Evolutionary conservation across 2,888 invertebrate species (phyloP).

Genomic region (Smittia aterrima): DNA sequence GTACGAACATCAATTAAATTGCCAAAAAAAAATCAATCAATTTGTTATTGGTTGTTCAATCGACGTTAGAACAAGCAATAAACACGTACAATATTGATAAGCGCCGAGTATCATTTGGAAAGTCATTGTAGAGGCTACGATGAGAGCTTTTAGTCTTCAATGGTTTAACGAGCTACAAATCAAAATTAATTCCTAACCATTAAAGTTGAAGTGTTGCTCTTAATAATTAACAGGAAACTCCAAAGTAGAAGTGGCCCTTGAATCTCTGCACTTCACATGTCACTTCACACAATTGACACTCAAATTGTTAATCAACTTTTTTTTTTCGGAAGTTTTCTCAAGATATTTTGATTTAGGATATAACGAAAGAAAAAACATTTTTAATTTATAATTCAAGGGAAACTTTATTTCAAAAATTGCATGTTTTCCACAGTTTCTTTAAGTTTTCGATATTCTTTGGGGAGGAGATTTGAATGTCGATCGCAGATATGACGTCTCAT

Average conservation of each 20-base stretch:
- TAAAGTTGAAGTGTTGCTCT: neutral
- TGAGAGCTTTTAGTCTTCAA: neutral
- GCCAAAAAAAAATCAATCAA: slow-evolving; percentile 15
- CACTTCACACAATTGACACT: neutral
- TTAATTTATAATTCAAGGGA: no score
- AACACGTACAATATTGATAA: slow-evolving; percentile 19
- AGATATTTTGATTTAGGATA: no score
- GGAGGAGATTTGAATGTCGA: no score
- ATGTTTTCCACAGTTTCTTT: no score
- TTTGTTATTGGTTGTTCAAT: neutral
- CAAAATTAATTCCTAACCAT: slow-evolving; percentile 22
- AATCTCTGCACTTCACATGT: slow-evolving; percentile 6
- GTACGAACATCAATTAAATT: slow-evolving; percentile 28
- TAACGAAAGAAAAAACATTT: no score
- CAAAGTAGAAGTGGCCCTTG: neutral
- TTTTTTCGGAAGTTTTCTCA: no score
- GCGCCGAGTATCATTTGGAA: neutral
- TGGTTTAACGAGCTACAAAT: slow-evolving; percentile 11
- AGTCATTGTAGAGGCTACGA: neutral
- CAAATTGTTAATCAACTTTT: neutral
- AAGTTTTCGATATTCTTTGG: no score
- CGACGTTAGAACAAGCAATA: slow-evolving; percentile 17
- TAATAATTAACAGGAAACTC: neutral
- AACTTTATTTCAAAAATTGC: no score
- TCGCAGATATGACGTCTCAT: no score